These are phyloP conservation scores for Monochamus saltuarius DNA, from an alignment of 1,140 invertebrate genomes.

Conservation along the genomic window DNA sequence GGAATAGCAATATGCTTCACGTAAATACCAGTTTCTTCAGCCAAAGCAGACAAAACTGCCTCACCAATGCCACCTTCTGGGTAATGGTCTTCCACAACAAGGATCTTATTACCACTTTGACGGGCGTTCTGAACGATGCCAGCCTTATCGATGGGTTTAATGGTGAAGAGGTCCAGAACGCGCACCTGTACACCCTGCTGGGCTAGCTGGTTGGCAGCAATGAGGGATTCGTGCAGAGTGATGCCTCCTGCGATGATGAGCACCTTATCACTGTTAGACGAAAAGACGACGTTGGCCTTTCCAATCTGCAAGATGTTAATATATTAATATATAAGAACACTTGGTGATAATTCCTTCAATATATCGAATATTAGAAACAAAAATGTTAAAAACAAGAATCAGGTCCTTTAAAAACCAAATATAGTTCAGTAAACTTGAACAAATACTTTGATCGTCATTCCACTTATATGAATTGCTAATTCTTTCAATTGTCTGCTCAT, in stretches of 20 bases:
- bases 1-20: constrained; percentile 85
- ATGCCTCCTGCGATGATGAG: constrained; percentile 90
- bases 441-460: too few species aligned
- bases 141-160: constrained; percentile 90
- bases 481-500: too few species aligned
- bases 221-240: constrained; percentile 87
- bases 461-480: too few species aligned
- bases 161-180: constrained; percentile 91
- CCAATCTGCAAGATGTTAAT: constrained; percentile 59
- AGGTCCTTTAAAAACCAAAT: too few species aligned
- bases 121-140: constrained; percentile 77
- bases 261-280: constrained; percentile 73
- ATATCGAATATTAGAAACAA: too few species aligned
- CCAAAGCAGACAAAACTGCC: constrained; percentile 82
- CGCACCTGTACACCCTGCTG: constrained; percentile 69
- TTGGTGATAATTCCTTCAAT: too few species aligned
- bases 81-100: constrained; percentile 98
- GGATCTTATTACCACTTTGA: constrained; percentile 75
- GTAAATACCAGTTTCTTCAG: constrained; percentile 68
- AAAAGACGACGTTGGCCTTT: constrained; percentile 74
- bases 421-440: too few species aligned
- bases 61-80: constrained; percentile 93
- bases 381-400: too few species aligned
- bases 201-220: constrained; percentile 77
- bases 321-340: not conserved